Base-by-base conservation (phyloP, 2,797 vertebrate genomes). In the Furcifer pardalis region DNA sequence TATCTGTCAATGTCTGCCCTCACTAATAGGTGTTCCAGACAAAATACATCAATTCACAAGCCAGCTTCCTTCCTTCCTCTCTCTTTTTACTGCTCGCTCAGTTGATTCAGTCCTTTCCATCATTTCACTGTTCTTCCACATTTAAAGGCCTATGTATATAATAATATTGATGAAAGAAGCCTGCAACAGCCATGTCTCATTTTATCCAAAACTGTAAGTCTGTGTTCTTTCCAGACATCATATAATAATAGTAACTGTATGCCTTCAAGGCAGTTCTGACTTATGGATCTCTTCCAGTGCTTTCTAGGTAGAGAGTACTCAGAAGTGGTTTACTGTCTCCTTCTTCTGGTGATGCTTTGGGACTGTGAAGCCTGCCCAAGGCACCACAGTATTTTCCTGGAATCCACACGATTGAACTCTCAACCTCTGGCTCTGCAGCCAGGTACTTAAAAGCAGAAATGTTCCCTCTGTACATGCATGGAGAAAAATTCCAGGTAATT, bases 21-120 rank as follows among this genome's bases (percentile, higher is more conserved):
- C 60, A 3, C 68, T 84, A 35, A 46, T 77, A 37, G 56, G 52
- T 84, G 76, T 78, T 71, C 46, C 66, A 84, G 76, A 72, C 52
- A 84, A 78, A 62, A 44, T 78, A 71, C 40, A 72, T 59, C 68
- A 82, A 7, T 44, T 35, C 42, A 73, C 40, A 63, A 79, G 35
- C 40, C 19, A 17, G n/a, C 25, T 52, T 35, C 49, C 44, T 83
- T 56, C 21, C 7, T 52, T 63, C 23, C n/a, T 40, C 62, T 74
- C 60, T 15, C 37, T 25, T 74, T 25, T 82, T 74, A 30, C n/a
- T 42, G 74, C 52, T 40, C 65, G 60, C 30, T 82, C 59, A 75
- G 32, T 37, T 62, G 42, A 76, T 27, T 13, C 46, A 21, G 5
- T 75, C 32, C 32, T 32, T 79, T 49, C 42, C 42, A 63, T 6